Conservation (phyloP, 2,888 invertebrate genomes). For the Beris chalybata region DNA sequence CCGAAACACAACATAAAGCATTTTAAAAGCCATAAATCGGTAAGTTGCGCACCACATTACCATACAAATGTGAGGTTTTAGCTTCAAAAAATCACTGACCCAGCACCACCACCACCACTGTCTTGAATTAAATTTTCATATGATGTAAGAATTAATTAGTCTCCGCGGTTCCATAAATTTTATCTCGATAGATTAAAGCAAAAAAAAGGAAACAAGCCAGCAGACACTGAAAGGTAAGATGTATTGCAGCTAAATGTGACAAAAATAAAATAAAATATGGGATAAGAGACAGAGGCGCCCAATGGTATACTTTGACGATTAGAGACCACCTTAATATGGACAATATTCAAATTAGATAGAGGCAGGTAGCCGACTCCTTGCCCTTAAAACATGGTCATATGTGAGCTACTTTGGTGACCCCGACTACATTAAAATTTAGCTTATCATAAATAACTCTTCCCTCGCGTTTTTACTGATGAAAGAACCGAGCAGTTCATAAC, state of each 20-base stretch:
- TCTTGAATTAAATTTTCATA: slow-evolving; percentile 8
- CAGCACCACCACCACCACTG: slow-evolving; percentile 1
- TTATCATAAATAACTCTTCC: too few species aligned
- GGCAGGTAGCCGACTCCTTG: neutral
- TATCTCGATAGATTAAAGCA: neutral
- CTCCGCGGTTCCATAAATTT: slow-evolving; percentile 50
- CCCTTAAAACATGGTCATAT: too few species aligned
- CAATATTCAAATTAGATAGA: neutral
- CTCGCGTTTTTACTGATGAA: too few species aligned
- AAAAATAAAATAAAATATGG: neutral
- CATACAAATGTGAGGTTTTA: slow-evolving; percentile 37
- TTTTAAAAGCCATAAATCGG: slow-evolving; percentile 52
- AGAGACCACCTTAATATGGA: neutral
- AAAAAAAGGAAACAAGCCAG: neutral
- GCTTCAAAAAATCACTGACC: slow-evolving; percentile 28
- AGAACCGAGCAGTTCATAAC: too few species aligned
- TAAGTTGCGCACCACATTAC: slow-evolving; percentile 38
- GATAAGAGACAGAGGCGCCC: neutral
- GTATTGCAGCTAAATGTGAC: neutral
- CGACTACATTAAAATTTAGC: too few species aligned
- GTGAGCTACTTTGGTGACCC: too few species aligned
- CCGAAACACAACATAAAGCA: slow-evolving; percentile 55
- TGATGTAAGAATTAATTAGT: slow-evolving; percentile 50
- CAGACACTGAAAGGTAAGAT: neutral
- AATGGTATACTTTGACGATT: neutral